These are phyloP conservation scores for Rhingia campestris DNA, from an alignment of 2,888 invertebrate species.

Conservation along the genomic window DNA sequence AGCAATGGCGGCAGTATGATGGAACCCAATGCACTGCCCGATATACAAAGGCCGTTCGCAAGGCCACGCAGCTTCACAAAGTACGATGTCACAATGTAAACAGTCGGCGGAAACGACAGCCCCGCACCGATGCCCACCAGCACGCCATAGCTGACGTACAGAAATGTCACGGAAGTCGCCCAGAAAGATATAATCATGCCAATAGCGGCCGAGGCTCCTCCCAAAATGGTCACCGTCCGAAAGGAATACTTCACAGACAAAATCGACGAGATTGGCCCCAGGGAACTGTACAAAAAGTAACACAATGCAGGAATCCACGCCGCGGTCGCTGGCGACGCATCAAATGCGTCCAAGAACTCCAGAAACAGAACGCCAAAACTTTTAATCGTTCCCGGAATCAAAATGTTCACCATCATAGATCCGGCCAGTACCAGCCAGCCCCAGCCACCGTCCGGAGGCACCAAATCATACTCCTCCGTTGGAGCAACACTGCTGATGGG, in stretches of 20 bases:
- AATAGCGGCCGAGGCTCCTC: conserved; percentile 90
- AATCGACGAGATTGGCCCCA: conserved; percentile 93
- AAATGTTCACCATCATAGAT: conserved; percentile 91
- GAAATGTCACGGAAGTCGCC: conserved; percentile 90
- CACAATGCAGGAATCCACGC: conserved; percentile 94
- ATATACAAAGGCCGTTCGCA: conserved; percentile 94
- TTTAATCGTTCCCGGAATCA: conserved; percentile 93
- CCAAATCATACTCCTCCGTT: conserved; percentile 87
- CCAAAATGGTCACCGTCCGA: conserved; percentile 91
- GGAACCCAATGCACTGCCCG: conserved; percentile 93
- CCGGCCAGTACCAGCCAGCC: conserved; percentile 90
- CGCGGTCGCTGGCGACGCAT: conserved; percentile 88
- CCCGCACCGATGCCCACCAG: conserved; percentile 93
- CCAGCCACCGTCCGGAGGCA: conserved; percentile 92
- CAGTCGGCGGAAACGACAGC: conserved; percentile 93
- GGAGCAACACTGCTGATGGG: not conserved
- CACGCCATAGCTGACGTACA: conserved; percentile 92
- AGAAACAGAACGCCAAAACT: conserved; percentile 93
- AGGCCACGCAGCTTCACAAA: conserved; percentile 90
- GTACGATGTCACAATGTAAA: conserved; percentile 94
- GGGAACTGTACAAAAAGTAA: conserved; percentile 93
- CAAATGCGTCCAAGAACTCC: conserved; percentile 91
- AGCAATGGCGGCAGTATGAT: conserved; percentile 92
- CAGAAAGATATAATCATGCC: conserved; percentile 93
- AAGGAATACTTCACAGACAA: conserved; percentile 93